Conservation (phyloP, 2,797 vertebrate species). For the Pachyuromys duprasi region DNA sequence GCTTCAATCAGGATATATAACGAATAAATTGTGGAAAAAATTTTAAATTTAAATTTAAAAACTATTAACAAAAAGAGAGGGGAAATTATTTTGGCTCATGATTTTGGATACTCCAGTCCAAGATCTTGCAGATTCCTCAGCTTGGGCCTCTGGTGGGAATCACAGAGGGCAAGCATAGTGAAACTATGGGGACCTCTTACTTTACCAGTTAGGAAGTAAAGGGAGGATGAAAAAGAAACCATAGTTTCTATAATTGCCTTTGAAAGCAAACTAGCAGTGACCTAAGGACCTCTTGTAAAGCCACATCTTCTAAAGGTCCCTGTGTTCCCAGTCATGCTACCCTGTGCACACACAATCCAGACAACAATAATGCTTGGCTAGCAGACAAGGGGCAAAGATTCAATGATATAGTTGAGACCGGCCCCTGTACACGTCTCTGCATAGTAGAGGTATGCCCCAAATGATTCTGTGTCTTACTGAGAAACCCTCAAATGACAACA, state of each 20-base stretch:
- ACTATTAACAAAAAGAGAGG: no score
- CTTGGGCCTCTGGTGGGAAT: background rate
- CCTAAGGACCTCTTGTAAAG: background rate
- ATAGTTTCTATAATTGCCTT: background rate
- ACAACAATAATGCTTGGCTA: background rate
- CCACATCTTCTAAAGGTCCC: no score
- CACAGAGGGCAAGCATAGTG: no score
- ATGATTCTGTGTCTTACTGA: background rate
- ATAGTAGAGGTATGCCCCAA: no score
- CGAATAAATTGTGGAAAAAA: no score
- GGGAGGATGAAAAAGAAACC: background rate
- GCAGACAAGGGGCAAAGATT: no score
- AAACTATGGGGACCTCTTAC: background rate
- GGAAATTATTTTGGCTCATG: background rate
- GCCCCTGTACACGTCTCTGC: background rate
- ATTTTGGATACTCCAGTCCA: background rate
- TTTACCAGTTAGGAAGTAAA: background rate
- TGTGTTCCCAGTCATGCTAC: background rate
- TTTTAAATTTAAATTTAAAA: no score
- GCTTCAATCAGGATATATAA: no score
- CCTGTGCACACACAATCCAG: accelerated
- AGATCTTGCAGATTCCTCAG: background rate
- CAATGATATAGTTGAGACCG: background rate
- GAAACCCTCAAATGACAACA: background rate
- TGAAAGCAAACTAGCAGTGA: background rate